These are phyloP conservation scores for Mungos mungo DNA, from an alignment of 2,113 vertebrate genomes.

Conservation along the genomic window DNA sequence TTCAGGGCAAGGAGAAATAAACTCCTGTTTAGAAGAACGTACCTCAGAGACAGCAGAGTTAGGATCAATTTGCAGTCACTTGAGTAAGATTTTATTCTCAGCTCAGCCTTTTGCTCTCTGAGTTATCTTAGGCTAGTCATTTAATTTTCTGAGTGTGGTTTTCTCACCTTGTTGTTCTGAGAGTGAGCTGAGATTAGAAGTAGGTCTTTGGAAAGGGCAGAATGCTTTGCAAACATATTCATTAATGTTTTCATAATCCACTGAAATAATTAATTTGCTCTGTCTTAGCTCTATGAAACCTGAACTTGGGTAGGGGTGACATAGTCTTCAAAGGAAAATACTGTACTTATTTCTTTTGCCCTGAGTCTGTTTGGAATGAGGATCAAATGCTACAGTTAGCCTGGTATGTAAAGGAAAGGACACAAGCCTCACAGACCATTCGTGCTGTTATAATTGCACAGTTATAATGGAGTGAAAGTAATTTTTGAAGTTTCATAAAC, in stretches of 20 bases:
- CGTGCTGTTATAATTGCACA: neutral
- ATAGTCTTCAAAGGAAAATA: constrained; percentile 52
- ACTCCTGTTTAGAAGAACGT: neutral
- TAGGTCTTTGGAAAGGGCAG: neutral
- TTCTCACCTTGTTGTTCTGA: neutral
- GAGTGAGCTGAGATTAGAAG: neutral
- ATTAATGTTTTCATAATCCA: neutral
- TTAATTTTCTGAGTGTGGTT: neutral
- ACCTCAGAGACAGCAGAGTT: neutral
- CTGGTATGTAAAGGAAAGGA: neutral
- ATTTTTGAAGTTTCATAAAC: constrained; percentile 23
- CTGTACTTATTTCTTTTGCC: constrained; percentile 10
- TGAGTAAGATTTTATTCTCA: neutral
- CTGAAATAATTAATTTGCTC: neutral
- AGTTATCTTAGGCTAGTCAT: neutral
- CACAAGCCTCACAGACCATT: neutral
- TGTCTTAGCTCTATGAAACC: neutral
- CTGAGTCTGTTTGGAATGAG: constrained; percentile 43
- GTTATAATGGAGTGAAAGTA: constrained; percentile 46
- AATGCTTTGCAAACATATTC: neutral
- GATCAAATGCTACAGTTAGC: constrained; percentile 29
- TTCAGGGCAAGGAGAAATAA: neutral
- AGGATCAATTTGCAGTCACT: neutral
- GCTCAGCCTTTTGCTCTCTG: neutral
- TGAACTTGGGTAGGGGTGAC: constrained; percentile 52